Evolutionary conservation across 2,797 vertebrate species (phyloP), one percentile per base, ranked within the genome.

Genomic region (Steatocranus sp.): DNA sequence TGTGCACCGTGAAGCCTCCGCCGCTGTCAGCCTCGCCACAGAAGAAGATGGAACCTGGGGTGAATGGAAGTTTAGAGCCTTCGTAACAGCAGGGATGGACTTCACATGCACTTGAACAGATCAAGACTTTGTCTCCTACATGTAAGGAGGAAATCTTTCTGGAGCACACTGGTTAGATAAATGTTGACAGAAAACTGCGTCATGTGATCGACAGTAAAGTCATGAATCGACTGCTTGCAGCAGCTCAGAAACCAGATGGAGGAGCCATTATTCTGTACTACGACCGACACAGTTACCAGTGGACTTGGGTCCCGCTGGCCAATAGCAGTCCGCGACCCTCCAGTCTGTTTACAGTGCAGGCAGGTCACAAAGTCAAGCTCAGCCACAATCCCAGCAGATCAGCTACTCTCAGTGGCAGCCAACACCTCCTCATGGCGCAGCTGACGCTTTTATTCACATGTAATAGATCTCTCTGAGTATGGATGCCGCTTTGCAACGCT

Each of bases 1-100:
- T 98, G 61, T 99, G 98, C 4, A 92, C 93, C 0, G 92, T 99
- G 48, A 97, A 95, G 85, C 95, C 96, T 0, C 92, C 89, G 18
- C 27, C 27, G 0, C 32, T 56, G 7, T 63, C 83, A 1, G 56
- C 49, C 3, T 50, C 76, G 7, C 53, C 46, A 3, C 96, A 97
- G 63, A 97, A 92, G 87, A 97, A 94, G 92, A 92, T 89, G 70
- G 94, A 84, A 27, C 76, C 76, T 14, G 87, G 32, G 20, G 32
- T 32, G 9, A 93, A 83, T 48, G 87, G 79, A 70, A 86, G 76
- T 30, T 79, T 86, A 32, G 56, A 74, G 12, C 79, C 75, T n/a
- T 91, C 75, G 8, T 93, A 87, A 76, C 34, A 32, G 5, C 10
- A 6, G 8, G 27, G 25, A 10, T 14, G 15, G 18, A 68, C 20